Conservation (phyloP, 2,113 vertebrate genomes). For the Apodemus sylvaticus region DNA sequence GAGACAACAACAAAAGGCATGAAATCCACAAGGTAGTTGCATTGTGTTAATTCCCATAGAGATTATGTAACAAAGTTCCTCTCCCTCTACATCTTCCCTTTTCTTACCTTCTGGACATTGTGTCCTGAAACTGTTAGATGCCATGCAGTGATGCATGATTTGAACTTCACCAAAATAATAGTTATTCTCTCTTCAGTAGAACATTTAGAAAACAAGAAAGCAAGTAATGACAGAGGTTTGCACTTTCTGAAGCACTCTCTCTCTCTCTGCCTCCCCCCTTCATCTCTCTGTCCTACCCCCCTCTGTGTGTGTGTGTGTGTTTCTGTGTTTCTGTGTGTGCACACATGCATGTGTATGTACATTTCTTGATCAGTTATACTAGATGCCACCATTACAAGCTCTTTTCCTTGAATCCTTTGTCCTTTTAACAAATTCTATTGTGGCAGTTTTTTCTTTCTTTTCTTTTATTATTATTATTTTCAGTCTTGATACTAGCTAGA, state of each 20-base stretch:
- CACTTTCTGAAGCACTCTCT: neutral
- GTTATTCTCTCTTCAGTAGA: neutral
- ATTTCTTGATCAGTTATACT: too few relatives aligned
- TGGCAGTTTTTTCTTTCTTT: neutral
- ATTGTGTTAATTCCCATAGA: neutral
- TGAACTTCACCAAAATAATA: neutral
- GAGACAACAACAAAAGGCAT: neutral
- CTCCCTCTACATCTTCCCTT: neutral
- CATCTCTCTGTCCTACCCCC: too few relatives aligned
- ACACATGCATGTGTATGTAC: too few relatives aligned
- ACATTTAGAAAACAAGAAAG: neutral
- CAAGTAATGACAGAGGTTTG: neutral
- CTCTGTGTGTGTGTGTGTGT: neutral
- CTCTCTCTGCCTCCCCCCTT: neutral
- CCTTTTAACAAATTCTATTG: too few relatives aligned
- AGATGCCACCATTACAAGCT: too few relatives aligned
- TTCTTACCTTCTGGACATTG: neutral
- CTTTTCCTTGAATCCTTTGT: too few relatives aligned
- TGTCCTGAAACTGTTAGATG: neutral
- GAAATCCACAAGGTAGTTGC: neutral
- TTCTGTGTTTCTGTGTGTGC: neutral
- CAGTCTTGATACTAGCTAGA: neutral
- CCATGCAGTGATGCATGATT: rapidly evolving
- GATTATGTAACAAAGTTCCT: neutral
- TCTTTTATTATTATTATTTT: neutral